Evolutionary conservation across 2,113 vertebrate species (phyloP), one percentile per base, ranked within the genome.

Genomic region (Taurulus bubalis): DNA sequence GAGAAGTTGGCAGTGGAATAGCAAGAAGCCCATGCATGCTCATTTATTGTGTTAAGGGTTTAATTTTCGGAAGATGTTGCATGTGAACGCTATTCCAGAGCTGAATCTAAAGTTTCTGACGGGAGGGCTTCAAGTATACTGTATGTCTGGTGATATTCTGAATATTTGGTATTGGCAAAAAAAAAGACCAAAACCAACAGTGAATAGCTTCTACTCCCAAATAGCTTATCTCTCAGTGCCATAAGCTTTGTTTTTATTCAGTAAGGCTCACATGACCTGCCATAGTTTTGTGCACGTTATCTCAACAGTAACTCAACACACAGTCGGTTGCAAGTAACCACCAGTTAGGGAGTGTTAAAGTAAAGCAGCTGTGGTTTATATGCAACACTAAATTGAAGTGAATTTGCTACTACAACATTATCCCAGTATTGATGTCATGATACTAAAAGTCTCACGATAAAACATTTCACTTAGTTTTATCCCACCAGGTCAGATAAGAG

Each of bases 401-500:
- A 58, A 58, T 28, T 26, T 14, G 45, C 68, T 30, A 22, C 38
- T 4, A n/a, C 12, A 47, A 8, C 28, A 18, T 77, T 74, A 49
- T 68, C 36, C 60, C 53, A 30, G 11, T 28, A 51, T 70, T 2
- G 2, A 28, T 40, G 68, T 58, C 18, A 10, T 24, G 42, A 69
- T 28, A 65, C 24, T n/a, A 34, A 63, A 34, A 58, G 24, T 60
- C 9, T 34, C 16, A 11, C 15, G 47, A 69, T 49, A 7, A 15
- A 60, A 45, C 4, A 2, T 56, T 53, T 3, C 24, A 15, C 22
- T 47, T 24, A 22, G 10, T 36, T 62, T 60, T 14, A 30, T 51
- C 59, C 47, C 40, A 20, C 45, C 26, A 36, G 74, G 51, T n/a
- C 42, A 71, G 51, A 79, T 10, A 49, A 47, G 2, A 62, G 53